phyloP scores from a whole-genome alignment of 2,888 invertebrate species.

The Tenthredo amoena region DNA sequence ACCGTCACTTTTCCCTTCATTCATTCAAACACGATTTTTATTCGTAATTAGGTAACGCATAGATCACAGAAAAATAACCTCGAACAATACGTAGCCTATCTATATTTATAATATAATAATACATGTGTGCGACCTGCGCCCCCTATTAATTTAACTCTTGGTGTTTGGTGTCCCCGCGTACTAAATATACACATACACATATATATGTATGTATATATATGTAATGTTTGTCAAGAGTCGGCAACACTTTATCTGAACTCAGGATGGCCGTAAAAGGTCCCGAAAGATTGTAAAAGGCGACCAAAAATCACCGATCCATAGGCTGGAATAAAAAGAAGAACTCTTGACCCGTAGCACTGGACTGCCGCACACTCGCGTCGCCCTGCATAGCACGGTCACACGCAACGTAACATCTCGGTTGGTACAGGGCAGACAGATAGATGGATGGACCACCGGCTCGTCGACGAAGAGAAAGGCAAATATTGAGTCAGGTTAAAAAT shows the following conservation, averaged over 20 bases:
- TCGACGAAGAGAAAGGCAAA: constrained; percentile 55
- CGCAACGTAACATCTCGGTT: constrained; percentile 46
- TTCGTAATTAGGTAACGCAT: not conserved
- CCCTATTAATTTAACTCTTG: not conserved
- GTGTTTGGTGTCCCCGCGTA: constrained; percentile 20
- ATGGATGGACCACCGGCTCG: constrained; percentile 41
- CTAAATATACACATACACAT: constrained; percentile 13
- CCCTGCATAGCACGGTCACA: not conserved
- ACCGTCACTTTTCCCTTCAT: not conserved
- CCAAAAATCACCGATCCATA: constrained; percentile 47
- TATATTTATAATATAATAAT: not conserved
- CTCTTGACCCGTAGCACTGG: constrained; percentile 10
- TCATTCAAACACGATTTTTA: not conserved
- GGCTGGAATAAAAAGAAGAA: not conserved
- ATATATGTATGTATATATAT: constrained; percentile 20
- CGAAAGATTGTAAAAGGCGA: constrained; percentile 44
- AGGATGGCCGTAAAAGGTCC: constrained; percentile 49
- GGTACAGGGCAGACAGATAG: not conserved
- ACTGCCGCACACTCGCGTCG: not conserved
- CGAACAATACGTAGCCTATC: not conserved
- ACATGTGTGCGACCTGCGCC: not conserved
- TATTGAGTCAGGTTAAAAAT: constrained; percentile 58
- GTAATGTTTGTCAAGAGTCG: constrained; percentile 55
- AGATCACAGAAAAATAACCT: not conserved
- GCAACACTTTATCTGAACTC: constrained; percentile 57